Evolutionary conservation across 2,113 vertebrate species (phyloP).

Genomic region (Tachysurus fulvidraco): DNA sequence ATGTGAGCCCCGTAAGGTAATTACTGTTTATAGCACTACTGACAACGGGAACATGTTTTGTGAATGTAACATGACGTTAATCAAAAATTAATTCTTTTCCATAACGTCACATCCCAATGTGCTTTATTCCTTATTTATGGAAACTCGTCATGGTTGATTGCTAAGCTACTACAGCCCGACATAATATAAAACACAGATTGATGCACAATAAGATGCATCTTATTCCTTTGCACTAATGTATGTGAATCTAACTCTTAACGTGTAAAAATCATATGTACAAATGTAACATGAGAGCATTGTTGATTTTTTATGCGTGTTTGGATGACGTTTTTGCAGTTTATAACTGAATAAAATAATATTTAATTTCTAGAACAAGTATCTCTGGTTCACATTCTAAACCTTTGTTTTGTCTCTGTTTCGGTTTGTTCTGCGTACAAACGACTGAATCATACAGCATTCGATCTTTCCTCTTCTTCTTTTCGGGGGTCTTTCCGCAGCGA

Average conservation of each 20-base stretch:
- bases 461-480: too few species aligned
- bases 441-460: background rate
- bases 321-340: background rate
- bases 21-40: background rate
- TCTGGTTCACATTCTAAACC: background rate
- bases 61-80: background rate
- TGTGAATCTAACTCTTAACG: background rate
- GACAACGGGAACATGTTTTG: background rate
- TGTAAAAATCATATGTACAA: background rate
- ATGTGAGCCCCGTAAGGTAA: background rate
- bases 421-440: background rate
- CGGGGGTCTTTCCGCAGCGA: too few species aligned
- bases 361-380: background rate
- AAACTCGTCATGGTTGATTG: background rate
- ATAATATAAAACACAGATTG: background rate
- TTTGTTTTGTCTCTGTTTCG: too few species aligned
- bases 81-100: background rate
- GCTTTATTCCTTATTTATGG: background rate
- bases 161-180: background rate
- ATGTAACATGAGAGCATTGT: background rate
- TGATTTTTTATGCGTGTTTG: background rate
- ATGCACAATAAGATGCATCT: background rate
- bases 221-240: background rate
- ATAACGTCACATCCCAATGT: background rate
- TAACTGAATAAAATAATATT: slow-evolving; percentile 4